Evolutionary conservation across 2,888 invertebrate species (phyloP), one percentile per base, ranked within the genome.

Genomic region (Salpingus planirostris): DNA sequence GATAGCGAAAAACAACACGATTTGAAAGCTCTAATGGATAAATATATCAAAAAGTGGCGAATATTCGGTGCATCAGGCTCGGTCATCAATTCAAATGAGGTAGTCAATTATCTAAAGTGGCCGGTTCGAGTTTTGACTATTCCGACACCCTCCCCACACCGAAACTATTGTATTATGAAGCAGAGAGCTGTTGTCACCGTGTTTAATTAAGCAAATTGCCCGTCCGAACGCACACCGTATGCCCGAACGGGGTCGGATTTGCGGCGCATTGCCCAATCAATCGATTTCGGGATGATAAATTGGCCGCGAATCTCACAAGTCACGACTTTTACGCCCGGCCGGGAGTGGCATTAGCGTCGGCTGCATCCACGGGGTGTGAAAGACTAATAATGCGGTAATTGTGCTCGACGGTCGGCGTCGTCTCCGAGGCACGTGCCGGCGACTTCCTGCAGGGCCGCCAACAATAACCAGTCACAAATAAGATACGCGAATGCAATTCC

Each of bases 351-450:
- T 18, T 6, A n/a, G n/a, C n/a, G n/a, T n/a, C n/a, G n/a, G n/a
- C n/a, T n/a, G n/a, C n/a, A n/a, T n/a, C n/a, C n/a, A n/a, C 25
- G 42, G 47, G 47, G 47, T 47, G 47, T 47, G 42, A 46, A n/a
- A 47, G 40, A 43, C 49, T 49, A 49, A 50, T 50, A 50, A 45
- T 47, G 25, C 43, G 38, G 45, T 50, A 50, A 50, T 50, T 50
- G 50, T 50, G 36, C 42, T 40, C 42, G 33, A 47, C 44, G 46
- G 47, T 45, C 42, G 41, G 23, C 18, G 8, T 18, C 24, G 29
- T 40, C 37, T n/a, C 41, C 37, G 27, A 29, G 40, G 24, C 52
- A 52, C 52, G 52, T 41, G 48, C 44, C 43, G 27, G 15, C 13
- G 29, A 47, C 46, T 47, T 52, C 52, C 52, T 45, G 52, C 43